Evolutionary conservation across 2,113 vertebrate species (phyloP), one percentile per base, ranked within the genome.

Genomic region (Lamprologus lemairii): DNA sequence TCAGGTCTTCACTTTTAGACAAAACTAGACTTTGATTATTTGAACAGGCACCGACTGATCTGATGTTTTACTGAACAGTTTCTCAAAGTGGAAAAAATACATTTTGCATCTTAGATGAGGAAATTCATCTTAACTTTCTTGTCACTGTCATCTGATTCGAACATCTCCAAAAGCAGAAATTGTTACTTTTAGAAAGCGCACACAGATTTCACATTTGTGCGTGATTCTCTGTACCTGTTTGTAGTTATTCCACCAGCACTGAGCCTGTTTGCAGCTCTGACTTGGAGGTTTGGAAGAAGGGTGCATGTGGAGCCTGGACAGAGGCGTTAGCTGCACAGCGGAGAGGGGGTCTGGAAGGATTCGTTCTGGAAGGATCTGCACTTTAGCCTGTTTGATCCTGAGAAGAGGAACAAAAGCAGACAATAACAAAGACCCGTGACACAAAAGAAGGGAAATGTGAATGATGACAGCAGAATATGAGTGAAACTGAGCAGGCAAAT

Each of bases 381-480:
- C 98, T 93, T 98, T 98, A 13, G 98, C 99, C 91, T 99, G 97
- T 93, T 97, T 97, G 93, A 99, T 98, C 88, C 99, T 99, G 91
- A 82, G 28, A 65, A 68, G 33, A 89, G 71, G 90, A 80, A 80
- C 33, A 86, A 58, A 19, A 12, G 51, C 63, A 13, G 16, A 78
- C 16, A 78, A 33, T 51, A 33, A 51, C 26, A 78, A 51, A 33
- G 26, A 47, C 26, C 26, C 1, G 2, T 6, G 10, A 73, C 6
- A 73, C 37, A 47, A 68, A 21, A 26, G 55, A 42, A 42, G 47
- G 23, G 21, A 33, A 53, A 53, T 26, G 21, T 42, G 23, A 58
- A 57, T 6, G 57, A 82, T 26, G 81, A 14, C 21, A 49, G 17
- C 23, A 79, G 37, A 35, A 37, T 54, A 45, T 26, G 35, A 65